Evolutionary conservation across 2,888 invertebrate species (phyloP).

Genomic region (Scotopteryx bipunctaria): DNA sequence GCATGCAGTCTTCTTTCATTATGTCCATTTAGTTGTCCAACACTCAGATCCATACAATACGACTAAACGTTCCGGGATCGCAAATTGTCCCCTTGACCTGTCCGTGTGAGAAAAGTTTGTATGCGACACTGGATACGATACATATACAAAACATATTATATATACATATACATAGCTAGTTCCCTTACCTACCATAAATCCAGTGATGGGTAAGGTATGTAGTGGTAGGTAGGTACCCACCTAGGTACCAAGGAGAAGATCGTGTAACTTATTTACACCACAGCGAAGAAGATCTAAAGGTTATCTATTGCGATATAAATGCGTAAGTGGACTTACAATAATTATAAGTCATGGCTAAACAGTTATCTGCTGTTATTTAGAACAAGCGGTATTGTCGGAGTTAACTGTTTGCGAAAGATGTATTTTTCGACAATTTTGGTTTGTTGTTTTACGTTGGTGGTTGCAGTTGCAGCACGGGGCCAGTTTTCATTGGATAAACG

Average conservation of each 20-base stretch:
- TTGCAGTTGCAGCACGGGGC: slow-evolving; percentile 37
- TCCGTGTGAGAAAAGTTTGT: too few species aligned
- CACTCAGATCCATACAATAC: too few species aligned
- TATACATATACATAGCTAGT: too few species aligned
- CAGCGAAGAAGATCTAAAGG: slow-evolving; percentile 56
- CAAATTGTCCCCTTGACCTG: too few species aligned
- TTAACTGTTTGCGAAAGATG: slow-evolving; percentile 35
- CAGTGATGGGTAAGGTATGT: not conserved
- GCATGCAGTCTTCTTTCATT: too few species aligned
- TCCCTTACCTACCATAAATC: not conserved
- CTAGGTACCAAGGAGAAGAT: slow-evolving; percentile 7
- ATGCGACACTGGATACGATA: too few species aligned
- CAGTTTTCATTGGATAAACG: slow-evolving; percentile 55
- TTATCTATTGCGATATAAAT: slow-evolving; percentile 65
- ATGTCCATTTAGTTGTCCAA: too few species aligned
- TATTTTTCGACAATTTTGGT: slow-evolving; percentile 32
- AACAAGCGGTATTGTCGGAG: slow-evolving; percentile 24
- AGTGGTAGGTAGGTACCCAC: not conserved
- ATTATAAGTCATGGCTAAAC: slow-evolving; percentile 60
- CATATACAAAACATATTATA: too few species aligned
- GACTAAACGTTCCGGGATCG: too few species aligned
- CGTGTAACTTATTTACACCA: slow-evolving; percentile 46
- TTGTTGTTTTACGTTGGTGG: slow-evolving; percentile 34
- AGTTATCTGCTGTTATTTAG: slow-evolving; percentile 47
- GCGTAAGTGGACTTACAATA: slow-evolving; percentile 33